A percentile compares a stretch with the other conserved stretches of the same genome.
phyloP scores from a whole-genome alignment of 2,888 invertebrate genomes.

The Odontothrips loti region DNA sequence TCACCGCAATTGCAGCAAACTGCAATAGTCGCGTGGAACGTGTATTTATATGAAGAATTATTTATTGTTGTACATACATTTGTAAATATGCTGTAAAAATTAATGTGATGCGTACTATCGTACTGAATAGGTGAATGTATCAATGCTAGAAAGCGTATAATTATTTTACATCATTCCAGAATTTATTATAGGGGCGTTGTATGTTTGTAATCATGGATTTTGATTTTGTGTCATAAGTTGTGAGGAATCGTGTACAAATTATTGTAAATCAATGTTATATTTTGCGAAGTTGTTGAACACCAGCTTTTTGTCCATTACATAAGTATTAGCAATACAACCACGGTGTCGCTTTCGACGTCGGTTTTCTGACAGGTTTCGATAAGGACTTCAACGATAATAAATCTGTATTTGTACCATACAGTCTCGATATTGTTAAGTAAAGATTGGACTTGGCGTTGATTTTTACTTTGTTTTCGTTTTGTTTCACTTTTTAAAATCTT shows the following conservation, averaged over 20 bases:
- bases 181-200: background rate
- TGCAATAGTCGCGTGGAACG: background rate
- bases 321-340: background rate
- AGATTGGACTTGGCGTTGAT: conserved; percentile 7
- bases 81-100: conserved; percentile 14
- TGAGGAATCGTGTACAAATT: background rate
- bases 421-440: conserved; percentile 1
- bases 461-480: background rate
- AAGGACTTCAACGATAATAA: background rate
- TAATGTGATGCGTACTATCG: background rate
- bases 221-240: too few species aligned
- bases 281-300: conserved; percentile 2
- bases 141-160: background rate
- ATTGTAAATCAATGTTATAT: conserved; percentile 16
- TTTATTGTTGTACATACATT: background rate
- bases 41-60: background rate
- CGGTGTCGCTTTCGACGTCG: background rate
- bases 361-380: too few species aligned
- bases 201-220: background rate
- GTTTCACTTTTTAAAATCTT: background rate
- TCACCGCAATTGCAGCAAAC: background rate
- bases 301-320: background rate
- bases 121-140: conserved; percentile 9
- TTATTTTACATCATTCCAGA: conserved; percentile 14
- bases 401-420: background rate